Percentiles rank a stretch among this genome's conserved stretches.
These are phyloP conservation scores for Saguinus imperator DNA, from an alignment of 2,113 vertebrate species.

Conservation along the genomic window DNA sequence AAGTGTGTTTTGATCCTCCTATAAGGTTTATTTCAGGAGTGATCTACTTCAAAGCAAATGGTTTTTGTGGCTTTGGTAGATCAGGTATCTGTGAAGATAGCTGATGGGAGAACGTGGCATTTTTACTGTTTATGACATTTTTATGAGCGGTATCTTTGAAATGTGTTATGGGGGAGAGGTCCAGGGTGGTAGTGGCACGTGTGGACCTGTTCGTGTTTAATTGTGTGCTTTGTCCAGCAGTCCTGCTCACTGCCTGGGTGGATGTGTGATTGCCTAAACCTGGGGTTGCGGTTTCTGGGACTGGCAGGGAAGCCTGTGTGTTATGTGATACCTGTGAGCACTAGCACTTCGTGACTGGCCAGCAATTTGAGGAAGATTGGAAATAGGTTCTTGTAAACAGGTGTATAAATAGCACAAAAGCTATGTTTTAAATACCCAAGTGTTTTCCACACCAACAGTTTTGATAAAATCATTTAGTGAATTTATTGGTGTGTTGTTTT, in stretches of 20 bases:
- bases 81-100: background rate
- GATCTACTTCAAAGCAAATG: background rate
- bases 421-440: background rate
- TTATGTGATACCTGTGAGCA: background rate
- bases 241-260: background rate
- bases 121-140: background rate
- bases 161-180: background rate
- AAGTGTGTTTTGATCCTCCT: background rate
- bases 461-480: background rate
- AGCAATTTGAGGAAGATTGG: background rate
- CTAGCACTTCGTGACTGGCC: background rate
- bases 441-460: background rate
- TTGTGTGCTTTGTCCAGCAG: background rate
- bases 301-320: background rate
- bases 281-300: background rate
- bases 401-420: conserved; percentile 8
- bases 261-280: background rate
- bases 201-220: background rate
- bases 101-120: background rate
- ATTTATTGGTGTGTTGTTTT: background rate
- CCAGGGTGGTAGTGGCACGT: background rate
- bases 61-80: background rate
- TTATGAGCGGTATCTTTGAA: background rate
- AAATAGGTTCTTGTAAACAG: conserved; percentile 33
- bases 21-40: background rate